A percentile compares a stretch with the other conserved stretches of the same genome.
Conservation (phyloP, 2,113 vertebrate species). For the Bufo bufo region DNA sequence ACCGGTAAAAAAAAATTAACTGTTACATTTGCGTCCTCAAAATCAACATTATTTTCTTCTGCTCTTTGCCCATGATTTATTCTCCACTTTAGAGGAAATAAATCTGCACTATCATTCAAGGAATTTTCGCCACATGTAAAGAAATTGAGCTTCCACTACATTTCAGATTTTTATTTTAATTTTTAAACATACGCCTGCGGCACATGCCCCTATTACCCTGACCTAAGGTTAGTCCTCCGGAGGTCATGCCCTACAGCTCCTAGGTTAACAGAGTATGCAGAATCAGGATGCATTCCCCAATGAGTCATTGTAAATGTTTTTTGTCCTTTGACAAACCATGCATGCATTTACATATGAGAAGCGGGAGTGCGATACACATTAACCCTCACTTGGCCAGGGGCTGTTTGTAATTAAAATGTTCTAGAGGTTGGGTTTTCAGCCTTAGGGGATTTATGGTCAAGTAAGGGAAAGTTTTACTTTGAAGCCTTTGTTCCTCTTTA, state of each 20-base stretch:
- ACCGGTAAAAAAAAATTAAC: too few relatives aligned
- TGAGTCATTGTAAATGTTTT: neutral
- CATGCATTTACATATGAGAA: neutral
- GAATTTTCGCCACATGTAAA: neutral
- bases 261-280: neutral
- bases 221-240: neutral
- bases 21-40: too few relatives aligned
- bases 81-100: neutral
- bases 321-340: slow-evolving; percentile 2
- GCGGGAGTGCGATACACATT: neutral
- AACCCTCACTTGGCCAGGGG: neutral
- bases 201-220: neutral
- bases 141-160: neutral
- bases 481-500: slow-evolving; percentile 4
- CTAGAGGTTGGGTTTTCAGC: neutral
- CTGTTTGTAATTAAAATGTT: neutral
- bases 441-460: neutral
- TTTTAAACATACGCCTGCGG: neutral
- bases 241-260: neutral
- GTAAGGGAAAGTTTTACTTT: slow-evolving; percentile 11
- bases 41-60: neutral
- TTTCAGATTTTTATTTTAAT: neutral
- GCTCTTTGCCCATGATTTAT: neutral
- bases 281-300: neutral
- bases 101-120: neutral